These are phyloP conservation scores for Carassius auratus DNA, from an alignment of 2,113 vertebrate species.

Conservation along the genomic window DNA sequence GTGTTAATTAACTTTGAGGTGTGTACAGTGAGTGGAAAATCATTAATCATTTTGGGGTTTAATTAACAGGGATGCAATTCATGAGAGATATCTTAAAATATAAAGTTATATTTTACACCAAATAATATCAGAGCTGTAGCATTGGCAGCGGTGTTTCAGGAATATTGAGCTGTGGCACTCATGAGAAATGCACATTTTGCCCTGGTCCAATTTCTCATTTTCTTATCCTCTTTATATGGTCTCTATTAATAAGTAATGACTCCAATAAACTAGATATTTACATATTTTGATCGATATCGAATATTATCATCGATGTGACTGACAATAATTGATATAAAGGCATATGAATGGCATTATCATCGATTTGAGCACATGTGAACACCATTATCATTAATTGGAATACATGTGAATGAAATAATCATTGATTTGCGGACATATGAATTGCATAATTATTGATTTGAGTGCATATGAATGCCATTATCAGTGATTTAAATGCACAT, in stretches of 20 bases:
- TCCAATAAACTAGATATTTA: not conserved
- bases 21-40: slow-evolving; percentile 55
- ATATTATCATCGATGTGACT: too few relatives aligned
- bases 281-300: not conserved
- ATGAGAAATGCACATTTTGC: not conserved
- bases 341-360: too few relatives aligned
- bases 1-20: slow-evolving; percentile 69
- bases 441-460: too few relatives aligned
- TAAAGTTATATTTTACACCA: not conserved
- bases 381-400: too few relatives aligned
- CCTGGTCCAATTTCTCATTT: not conserved
- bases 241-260: not conserved
- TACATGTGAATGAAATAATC: too few relatives aligned
- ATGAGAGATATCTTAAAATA: not conserved
- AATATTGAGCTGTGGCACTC: not conserved
- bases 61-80: not conserved
- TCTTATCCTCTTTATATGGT: not conserved
- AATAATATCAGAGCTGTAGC: not conserved
- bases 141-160: not conserved
- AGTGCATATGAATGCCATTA: too few relatives aligned
- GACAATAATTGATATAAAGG: too few relatives aligned
- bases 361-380: too few relatives aligned
- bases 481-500: too few relatives aligned
- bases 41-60: slow-evolving; percentile 63
- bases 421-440: too few relatives aligned